A percentile compares a stretch with the other conserved stretches of the same genome.
phyloP scores from a whole-genome alignment of 2,113 vertebrate species.

The Todiramphus chloris region DNA sequence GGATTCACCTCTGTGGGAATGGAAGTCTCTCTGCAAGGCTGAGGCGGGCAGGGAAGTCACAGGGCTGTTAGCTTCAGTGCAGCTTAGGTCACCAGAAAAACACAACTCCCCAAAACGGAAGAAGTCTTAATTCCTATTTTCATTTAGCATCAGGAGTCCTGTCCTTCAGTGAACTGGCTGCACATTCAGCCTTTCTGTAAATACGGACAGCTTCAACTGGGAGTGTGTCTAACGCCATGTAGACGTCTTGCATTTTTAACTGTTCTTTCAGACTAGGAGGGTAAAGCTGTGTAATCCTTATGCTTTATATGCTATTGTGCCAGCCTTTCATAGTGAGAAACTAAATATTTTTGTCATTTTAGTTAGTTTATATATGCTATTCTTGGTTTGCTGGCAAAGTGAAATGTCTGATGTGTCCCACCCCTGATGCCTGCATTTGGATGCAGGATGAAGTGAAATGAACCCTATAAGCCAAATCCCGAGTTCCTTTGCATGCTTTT shows the following conservation, averaged over 20 bases:
- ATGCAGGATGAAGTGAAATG: slow-evolving; percentile 45
- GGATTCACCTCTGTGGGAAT: background rate
- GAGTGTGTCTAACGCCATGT: background rate
- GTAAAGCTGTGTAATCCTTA: slow-evolving; percentile 21
- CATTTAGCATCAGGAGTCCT: background rate
- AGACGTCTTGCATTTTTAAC: background rate
- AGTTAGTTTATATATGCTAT: slow-evolving; percentile 9
- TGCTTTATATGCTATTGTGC: slow-evolving; percentile 27
- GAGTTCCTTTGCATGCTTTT: slow-evolving; percentile 9
- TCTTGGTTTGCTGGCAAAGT: slow-evolving; percentile 8
- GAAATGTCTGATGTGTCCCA: slow-evolving; percentile 33
- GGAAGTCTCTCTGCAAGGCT: background rate
- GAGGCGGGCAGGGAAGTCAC: background rate
- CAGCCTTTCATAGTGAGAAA: slow-evolving; percentile 34
- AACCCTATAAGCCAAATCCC: slow-evolving; percentile 26
- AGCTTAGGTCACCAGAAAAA: background rate
- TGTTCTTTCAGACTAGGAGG: background rate
- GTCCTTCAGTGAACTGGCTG: background rate
- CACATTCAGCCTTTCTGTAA: background rate
- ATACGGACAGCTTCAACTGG: background rate
- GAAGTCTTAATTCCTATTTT: background rate
- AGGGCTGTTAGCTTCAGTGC: background rate
- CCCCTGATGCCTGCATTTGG: slow-evolving; percentile 38
- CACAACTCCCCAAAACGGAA: background rate
- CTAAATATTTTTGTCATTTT: slow-evolving; percentile 62